phyloP scores from a whole-genome alignment of 1,140 invertebrate genomes.

The Drosophila auraria region DNA sequence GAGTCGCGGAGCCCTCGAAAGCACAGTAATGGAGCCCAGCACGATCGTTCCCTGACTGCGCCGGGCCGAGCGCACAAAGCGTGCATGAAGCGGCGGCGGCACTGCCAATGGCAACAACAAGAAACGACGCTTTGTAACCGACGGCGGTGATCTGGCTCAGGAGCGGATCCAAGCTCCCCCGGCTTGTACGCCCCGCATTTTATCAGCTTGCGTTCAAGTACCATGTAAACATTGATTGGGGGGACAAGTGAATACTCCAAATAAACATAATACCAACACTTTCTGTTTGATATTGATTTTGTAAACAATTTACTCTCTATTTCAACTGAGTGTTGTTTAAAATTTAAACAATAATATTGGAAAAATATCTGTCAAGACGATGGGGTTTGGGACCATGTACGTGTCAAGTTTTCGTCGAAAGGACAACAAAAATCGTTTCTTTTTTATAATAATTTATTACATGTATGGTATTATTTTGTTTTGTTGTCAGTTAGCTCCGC shows the following conservation, averaged over 20 bases:
- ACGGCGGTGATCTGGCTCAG: constrained; percentile 39
- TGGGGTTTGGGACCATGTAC: not conserved
- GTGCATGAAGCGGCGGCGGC: constrained; percentile 48
- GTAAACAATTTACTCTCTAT: not conserved
- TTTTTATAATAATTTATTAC: constrained; percentile 43
- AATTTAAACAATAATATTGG: not conserved
- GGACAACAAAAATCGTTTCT: too few species aligned
- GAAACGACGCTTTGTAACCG: constrained; percentile 41
- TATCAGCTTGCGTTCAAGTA: not conserved
- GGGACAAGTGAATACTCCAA: not conserved
- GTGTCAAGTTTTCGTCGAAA: not conserved
- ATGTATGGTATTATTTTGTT: constrained; percentile 15
- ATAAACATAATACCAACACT: not conserved
- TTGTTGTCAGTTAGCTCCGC: constrained; percentile 10
- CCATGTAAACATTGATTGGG: constrained; percentile 3
- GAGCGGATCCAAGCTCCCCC: constrained; percentile 9
- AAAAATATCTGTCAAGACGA: not conserved
- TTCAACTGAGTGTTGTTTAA: not conserved
- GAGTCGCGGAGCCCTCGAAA: constrained; percentile 44
- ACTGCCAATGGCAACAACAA: constrained; percentile 52
- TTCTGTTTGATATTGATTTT: not conserved
- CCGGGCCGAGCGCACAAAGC: constrained; percentile 50
- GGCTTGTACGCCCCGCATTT: not conserved
- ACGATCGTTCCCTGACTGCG: constrained; percentile 73
- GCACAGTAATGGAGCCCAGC: constrained; percentile 63